phyloP scores from a whole-genome alignment of 2,113 vertebrate genomes.

The Osmerus eperlanus region DNA sequence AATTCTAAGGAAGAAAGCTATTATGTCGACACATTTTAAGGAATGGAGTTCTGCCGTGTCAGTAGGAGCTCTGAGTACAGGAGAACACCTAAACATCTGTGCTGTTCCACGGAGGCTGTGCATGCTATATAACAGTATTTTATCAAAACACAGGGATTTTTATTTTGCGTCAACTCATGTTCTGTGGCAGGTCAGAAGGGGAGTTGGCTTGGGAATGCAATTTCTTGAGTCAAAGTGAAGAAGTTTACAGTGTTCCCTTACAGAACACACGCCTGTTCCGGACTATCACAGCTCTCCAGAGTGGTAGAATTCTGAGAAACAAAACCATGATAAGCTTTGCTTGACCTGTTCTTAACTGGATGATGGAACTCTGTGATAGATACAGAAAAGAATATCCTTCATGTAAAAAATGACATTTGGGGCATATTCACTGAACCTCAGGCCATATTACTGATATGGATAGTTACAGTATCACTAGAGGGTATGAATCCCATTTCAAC shows the following conservation, averaged over 20 bases:
- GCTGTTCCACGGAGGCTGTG: background rate
- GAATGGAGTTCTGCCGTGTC: no score
- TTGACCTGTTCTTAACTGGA: constrained; percentile 53
- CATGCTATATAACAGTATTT: background rate
- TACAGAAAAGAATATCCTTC: constrained; percentile 48
- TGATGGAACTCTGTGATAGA: constrained; percentile 56
- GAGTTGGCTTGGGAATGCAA: constrained; percentile 32
- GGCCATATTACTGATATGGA: constrained; percentile 23
- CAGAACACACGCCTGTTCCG: constrained; percentile 34
- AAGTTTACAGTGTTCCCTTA: constrained; percentile 36
- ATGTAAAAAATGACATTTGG: constrained; percentile 53
- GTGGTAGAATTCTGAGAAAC: constrained; percentile 50
- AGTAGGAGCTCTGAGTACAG: background rate
- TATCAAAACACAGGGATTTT: constrained; percentile 8
- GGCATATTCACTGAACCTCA: constrained; percentile 25
- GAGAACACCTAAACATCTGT: constrained; percentile 7
- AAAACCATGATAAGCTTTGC: constrained; percentile 58
- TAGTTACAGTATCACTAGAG: background rate
- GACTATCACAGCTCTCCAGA: constrained; percentile 46
- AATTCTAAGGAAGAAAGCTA: background rate
- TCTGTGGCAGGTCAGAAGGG: constrained; percentile 20
- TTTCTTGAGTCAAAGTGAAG: constrained; percentile 37
- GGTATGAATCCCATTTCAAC: background rate
- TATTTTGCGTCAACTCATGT: constrained; percentile 22
- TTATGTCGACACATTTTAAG: no score